Evolutionary conservation across 2,888 invertebrate genomes (phyloP).

Genomic region (Aphrophora alni): DNA sequence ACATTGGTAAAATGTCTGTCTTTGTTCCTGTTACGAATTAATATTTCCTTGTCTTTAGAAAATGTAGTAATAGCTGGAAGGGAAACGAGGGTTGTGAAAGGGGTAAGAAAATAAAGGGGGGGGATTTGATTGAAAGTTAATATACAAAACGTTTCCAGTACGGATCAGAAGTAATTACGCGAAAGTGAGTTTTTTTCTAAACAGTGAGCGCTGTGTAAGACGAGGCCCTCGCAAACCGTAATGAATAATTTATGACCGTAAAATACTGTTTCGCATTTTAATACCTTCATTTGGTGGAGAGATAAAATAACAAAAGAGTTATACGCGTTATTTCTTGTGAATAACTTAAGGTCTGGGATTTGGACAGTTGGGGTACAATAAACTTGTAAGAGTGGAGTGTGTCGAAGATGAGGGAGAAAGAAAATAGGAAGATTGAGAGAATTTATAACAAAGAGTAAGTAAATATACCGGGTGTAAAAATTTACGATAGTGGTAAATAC

Average conservation of each 20-base stretch:
- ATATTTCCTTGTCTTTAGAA: too few relatives aligned
- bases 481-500: too few relatives aligned
- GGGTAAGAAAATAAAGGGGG: not conserved
- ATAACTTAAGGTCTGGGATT: not conserved
- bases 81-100: not conserved
- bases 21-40: too few relatives aligned
- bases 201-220: not conserved
- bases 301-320: not conserved
- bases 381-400: not conserved
- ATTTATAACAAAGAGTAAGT: too few relatives aligned
- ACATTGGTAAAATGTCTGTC: too few relatives aligned
- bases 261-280: not conserved
- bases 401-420: conserved; percentile 30
- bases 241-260: not conserved
- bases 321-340: not conserved
- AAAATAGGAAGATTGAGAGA: conserved; percentile 10
- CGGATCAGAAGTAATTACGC: not conserved
- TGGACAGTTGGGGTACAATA: not conserved
- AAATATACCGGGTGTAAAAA: too few relatives aligned
- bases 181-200: not conserved
- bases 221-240: not conserved
- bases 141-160: not conserved
- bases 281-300: not conserved
- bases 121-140: conserved; percentile 17
- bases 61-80: not conserved